These are phyloP conservation scores for Epirrita christyi DNA, from an alignment of 2,888 invertebrate genomes.

Conservation along the genomic window DNA sequence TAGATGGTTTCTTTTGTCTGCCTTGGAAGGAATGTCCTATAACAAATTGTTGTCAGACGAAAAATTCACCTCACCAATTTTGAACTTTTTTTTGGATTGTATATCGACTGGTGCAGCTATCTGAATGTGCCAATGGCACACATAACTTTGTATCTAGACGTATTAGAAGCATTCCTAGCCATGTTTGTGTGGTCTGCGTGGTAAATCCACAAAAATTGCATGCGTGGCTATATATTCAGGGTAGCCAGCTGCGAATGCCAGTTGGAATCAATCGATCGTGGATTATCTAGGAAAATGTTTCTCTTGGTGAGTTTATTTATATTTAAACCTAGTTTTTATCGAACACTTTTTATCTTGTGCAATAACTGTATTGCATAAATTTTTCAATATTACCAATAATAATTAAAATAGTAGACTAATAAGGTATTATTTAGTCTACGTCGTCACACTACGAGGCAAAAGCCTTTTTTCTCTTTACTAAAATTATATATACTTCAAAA, in stretches of 20 bases:
- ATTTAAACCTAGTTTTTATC: neutral
- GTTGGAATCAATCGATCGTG: slow-evolving; percentile 36
- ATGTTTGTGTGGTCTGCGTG: slow-evolving; percentile 28
- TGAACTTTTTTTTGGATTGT: too few species aligned
- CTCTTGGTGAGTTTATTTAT: slow-evolving; percentile 54
- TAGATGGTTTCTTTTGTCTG: too few species aligned
- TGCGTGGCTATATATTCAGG: slow-evolving; percentile 48
- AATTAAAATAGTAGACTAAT: too few species aligned
- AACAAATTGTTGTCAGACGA: too few species aligned
- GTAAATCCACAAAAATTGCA: slow-evolving; percentile 47
- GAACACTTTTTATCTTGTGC: neutral
- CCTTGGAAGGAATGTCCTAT: too few species aligned
- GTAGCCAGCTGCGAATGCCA: slow-evolving; percentile 28
- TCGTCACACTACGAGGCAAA: too few species aligned
- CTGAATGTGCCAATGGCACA: slow-evolving; percentile 16
- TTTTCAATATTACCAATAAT: too few species aligned
- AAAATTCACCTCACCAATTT: too few species aligned
- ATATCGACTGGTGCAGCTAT: slow-evolving; percentile 7
- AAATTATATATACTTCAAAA: too few species aligned
- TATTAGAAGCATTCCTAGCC: slow-evolving; percentile 47
- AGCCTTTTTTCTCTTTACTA: too few species aligned
- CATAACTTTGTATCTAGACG: slow-evolving; percentile 27
- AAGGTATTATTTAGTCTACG: too few species aligned
- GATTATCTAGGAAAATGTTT: slow-evolving; percentile 51
- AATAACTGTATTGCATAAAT: too few species aligned